Percentiles rank a stretch among this genome's conserved stretches.
phyloP scores from a whole-genome alignment of 2,797 vertebrate species.

The Trachurus trachurus region DNA sequence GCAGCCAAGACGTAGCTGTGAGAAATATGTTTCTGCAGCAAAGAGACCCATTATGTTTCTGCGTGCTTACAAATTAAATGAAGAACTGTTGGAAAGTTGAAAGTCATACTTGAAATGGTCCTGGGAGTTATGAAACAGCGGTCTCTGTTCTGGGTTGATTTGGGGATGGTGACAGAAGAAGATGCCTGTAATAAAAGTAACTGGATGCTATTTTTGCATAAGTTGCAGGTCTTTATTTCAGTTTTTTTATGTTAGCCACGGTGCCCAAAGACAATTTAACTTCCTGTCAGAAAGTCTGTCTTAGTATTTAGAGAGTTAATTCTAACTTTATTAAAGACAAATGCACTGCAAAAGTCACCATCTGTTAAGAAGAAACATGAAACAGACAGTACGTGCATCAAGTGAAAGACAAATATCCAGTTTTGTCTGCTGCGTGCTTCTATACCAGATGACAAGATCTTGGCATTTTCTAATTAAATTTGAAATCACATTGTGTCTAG shows the following conservation, averaged over 20 bases:
- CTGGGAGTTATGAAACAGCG: neutral
- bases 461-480: constrained; percentile 3
- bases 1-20: neutral
- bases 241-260: neutral
- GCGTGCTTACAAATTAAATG: neutral
- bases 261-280: neutral
- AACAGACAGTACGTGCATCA: neutral
- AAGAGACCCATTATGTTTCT: neutral
- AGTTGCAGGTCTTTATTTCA: neutral
- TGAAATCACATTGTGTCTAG: neutral
- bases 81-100: neutral
- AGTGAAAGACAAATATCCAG: constrained; percentile 12
- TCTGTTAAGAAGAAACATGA: constrained; percentile 23
- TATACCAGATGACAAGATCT: constrained; percentile 10
- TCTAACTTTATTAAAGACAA: constrained; percentile 9
- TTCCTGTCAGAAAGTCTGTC: neutral
- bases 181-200: neutral
- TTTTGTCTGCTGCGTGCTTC: neutral
- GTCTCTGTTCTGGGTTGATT: too few relatives aligned
- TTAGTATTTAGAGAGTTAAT: neutral
- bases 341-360: constrained; percentile 11
- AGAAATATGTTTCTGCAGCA: constrained; percentile 2
- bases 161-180: neutral
- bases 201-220: neutral
- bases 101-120: neutral